These are phyloP conservation scores for Listronotus oregonensis DNA, from an alignment of 1,140 invertebrate species.

Conservation along the genomic window DNA sequence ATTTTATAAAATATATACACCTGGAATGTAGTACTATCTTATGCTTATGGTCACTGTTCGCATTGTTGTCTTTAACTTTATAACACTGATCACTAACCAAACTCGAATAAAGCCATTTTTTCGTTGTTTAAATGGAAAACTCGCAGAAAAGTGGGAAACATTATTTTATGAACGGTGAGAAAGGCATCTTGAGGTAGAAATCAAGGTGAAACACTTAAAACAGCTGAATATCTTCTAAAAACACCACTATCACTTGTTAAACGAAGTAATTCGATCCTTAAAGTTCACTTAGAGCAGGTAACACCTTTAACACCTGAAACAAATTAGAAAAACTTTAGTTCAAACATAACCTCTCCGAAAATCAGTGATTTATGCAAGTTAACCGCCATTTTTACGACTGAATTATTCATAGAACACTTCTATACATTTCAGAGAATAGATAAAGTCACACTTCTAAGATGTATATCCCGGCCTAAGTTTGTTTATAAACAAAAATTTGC, in stretches of 20 bases:
- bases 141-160: constrained; percentile 28
- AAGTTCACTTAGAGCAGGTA: not conserved
- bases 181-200: constrained; percentile 29
- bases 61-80: constrained; percentile 15
- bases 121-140: constrained; percentile 39
- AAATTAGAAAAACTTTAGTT: constrained; percentile 44
- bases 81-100: constrained; percentile 45
- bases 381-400: constrained; percentile 22
- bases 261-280: not conserved
- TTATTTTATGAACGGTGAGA: constrained; percentile 37
- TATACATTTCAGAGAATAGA: constrained; percentile 17
- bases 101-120: constrained; percentile 56
- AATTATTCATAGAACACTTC: constrained; percentile 16
- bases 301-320: constrained; percentile 43
- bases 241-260: not conserved
- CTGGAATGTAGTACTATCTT: constrained; percentile 40
- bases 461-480: constrained; percentile 36
- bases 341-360: constrained; percentile 51
- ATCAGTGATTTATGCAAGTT: constrained; percentile 23
- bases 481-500: constrained; percentile 52
- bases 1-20: constrained; percentile 37
- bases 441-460: constrained; percentile 1
- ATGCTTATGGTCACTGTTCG: constrained; percentile 15
- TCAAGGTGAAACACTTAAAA: constrained; percentile 5
- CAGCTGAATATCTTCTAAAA: not conserved